Evolutionary conservation across 2,888 invertebrate genomes (phyloP), one percentile per base, ranked within the genome.

Genomic region (Megaustenia siamemsis): DNA sequence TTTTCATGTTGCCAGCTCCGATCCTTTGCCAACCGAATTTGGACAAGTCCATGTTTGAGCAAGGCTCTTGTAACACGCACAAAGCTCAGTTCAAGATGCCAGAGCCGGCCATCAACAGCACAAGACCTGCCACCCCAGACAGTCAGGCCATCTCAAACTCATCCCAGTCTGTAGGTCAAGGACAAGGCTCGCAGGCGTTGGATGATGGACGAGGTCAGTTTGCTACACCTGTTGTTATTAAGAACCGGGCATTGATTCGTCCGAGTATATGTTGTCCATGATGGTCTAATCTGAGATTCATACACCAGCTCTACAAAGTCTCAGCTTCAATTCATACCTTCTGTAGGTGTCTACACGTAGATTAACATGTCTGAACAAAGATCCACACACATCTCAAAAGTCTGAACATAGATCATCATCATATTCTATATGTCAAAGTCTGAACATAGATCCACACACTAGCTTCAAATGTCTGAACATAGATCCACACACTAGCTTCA

Each of bases 21-120:
- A 96, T 96, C 93, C 94, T 97, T 76, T 96, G 96, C 80, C 96
- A 96, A 90, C 96, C 97, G 89, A 96, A 96, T 68, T 95, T 96
- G 93, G 97, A 97, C 93, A 96, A 96, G 90, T 96, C 89, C 15
- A 86, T 91, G 85, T 90, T 92, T 88, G 90, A 91, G 28, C 83
- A 88, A 10, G 85, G 86, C 4, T 85, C 83, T 18, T 86, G 80
- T 40, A 88, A 73, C 38, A 73, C 86, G 15, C 86, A 84, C 75
- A 88, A 87, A 43, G 83, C 87, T 21, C 87, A 86, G 71, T 88
- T 88, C 86, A 88, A 86, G 53, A 86, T 88, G 66, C 89, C 88
- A 18, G 88, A 89, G 76, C 88, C 90, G n/a, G 86, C 90, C 8
- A 49, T 82, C n/a, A 78, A 56, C 75, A 49, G 28, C 38, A 60